Conservation (phyloP, 2,888 invertebrate genomes). For the Cheilosia vulpina region DNA sequence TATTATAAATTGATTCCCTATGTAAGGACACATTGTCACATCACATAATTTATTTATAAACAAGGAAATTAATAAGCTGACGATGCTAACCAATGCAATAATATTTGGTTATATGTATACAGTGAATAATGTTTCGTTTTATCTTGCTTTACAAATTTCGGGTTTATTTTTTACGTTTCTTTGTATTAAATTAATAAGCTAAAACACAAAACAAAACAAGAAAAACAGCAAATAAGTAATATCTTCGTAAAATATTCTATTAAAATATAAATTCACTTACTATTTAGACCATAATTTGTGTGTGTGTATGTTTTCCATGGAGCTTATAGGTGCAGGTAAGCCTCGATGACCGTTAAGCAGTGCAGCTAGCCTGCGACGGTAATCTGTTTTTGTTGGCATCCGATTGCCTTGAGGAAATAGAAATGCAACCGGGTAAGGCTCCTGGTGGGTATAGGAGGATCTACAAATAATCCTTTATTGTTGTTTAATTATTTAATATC, state of each 20-base stretch:
- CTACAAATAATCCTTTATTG: too few relatives aligned
- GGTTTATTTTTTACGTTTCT: slow-evolving; percentile 55
- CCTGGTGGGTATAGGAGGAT: too few relatives aligned
- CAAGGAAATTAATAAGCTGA: slow-evolving; percentile 62
- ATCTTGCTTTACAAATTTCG: slow-evolving; percentile 56
- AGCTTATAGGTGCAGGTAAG: background rate
- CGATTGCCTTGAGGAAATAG: too few relatives aligned
- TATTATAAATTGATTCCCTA: slow-evolving; percentile 68
- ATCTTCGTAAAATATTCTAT: slow-evolving; percentile 70
- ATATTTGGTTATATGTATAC: slow-evolving; percentile 67
- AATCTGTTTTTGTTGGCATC: too few relatives aligned
- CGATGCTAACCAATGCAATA: slow-evolving; percentile 73
- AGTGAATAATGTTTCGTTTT: slow-evolving; percentile 64
- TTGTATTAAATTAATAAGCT: slow-evolving; percentile 65
- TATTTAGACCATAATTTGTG: slow-evolving; percentile 55
- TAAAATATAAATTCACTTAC: slow-evolving; percentile 70
- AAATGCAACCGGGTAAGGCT: too few relatives aligned
- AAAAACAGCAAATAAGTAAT: slow-evolving; percentile 65
- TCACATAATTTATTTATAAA: slow-evolving; percentile 72
- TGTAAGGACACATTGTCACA: slow-evolving; percentile 70
- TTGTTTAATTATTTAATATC: too few relatives aligned
- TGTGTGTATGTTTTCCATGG: background rate
- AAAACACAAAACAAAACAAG: slow-evolving; percentile 54
- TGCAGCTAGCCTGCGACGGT: too few relatives aligned
- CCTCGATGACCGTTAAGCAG: too few relatives aligned